Conservation (phyloP, 2,888 invertebrate species). For the Archaeoteleia sp. region DNA sequence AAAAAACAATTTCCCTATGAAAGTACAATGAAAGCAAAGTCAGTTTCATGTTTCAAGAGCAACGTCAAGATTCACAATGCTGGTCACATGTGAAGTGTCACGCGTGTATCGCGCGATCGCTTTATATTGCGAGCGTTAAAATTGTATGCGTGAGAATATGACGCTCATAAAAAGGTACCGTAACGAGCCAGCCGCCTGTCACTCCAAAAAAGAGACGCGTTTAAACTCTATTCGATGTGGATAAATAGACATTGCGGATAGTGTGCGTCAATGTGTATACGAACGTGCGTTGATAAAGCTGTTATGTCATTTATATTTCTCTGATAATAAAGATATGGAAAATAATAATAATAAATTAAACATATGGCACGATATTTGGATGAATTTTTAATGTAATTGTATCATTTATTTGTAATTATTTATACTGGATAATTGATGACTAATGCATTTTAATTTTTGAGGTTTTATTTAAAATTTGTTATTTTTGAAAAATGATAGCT, state of each 20-base stretch:
- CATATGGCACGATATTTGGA: too few species aligned
- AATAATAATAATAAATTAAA: too few species aligned
- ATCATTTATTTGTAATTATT: too few species aligned
- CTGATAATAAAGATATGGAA: conserved; percentile 26
- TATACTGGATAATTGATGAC: too few species aligned
- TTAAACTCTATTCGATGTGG: conserved; percentile 49
- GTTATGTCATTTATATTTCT: conserved; percentile 8
- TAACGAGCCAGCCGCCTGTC: conserved; percentile 50
- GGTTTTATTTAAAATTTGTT: too few species aligned
- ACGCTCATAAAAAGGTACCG: conserved; percentile 48
- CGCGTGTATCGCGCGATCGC: conserved; percentile 39
- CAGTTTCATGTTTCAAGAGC: conserved; percentile 46
- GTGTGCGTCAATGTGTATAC: conserved; percentile 19
- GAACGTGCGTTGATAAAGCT: conserved; percentile 4
- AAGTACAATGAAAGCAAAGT: conserved; percentile 32
- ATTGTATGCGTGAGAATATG: conserved; percentile 55
- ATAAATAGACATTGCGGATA: conserved; percentile 22
- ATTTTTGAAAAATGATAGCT: too few species aligned
- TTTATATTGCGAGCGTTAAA: conserved; percentile 39
- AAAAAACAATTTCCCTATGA: conserved; percentile 39
- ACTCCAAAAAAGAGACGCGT: conserved; percentile 50
- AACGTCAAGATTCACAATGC: conserved; percentile 45
- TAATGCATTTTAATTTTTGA: too few species aligned
- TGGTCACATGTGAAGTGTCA: conserved; percentile 44
- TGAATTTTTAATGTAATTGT: too few species aligned